Evolutionary conservation across 2,113 vertebrate genomes (phyloP).

Genomic region (Xiphias gladius): DNA sequence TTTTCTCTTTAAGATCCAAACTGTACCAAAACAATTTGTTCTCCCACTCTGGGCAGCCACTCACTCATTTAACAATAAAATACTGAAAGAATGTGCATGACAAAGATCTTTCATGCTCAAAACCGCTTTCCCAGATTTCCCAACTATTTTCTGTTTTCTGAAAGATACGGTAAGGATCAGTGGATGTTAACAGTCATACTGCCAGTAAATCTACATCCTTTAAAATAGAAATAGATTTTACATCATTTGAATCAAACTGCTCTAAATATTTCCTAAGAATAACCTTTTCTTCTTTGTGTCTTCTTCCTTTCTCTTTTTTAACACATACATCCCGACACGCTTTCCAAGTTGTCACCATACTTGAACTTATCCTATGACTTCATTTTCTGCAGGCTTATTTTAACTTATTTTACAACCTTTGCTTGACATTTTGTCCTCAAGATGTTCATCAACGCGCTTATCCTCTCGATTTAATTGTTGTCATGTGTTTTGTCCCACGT

Average conservation of each 20-base stretch:
- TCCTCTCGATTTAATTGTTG: slow-evolving; percentile 1
- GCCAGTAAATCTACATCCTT: neutral
- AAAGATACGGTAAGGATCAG: neutral
- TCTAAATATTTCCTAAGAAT: neutral
- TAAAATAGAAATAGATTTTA: neutral
- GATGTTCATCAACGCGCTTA: neutral
- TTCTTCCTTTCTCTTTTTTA: neutral
- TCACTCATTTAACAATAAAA: neutral
- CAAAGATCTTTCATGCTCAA: neutral
- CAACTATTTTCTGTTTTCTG: neutral
- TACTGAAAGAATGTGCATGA: neutral
- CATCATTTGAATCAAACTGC: neutral
- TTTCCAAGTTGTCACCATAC: slow-evolving; percentile 20
- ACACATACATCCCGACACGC: neutral
- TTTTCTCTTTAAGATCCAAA: neutral
- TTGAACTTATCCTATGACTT: slow-evolving; percentile 4
- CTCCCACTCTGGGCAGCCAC: neutral
- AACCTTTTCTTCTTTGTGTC: neutral
- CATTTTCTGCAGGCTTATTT: neutral
- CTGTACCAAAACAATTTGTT: neutral
- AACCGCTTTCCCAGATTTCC: neutral
- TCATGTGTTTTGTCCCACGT: neutral
- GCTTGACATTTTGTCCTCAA: neutral
- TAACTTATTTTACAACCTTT: neutral
- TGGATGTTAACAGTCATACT: neutral